These are phyloP conservation scores for Brachyptera risi DNA, from an alignment of 2,888 invertebrate genomes.

Conservation along the genomic window DNA sequence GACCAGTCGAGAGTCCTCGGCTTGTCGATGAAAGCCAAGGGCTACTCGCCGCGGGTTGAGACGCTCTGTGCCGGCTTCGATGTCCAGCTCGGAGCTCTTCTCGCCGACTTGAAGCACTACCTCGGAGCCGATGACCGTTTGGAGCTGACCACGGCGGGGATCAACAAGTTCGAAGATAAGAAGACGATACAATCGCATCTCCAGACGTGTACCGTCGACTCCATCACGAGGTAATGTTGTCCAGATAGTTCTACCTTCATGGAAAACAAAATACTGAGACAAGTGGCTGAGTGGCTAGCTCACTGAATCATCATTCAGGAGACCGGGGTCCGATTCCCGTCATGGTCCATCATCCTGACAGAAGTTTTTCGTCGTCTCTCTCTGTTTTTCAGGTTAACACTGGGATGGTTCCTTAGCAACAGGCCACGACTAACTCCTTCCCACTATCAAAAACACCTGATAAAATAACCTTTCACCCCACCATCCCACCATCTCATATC, in stretches of 20 bases:
- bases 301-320: too few species aligned
- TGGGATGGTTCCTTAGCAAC: too few species aligned
- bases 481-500: too few species aligned
- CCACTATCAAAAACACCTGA: too few species aligned
- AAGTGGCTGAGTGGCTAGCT: too few species aligned
- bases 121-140: conserved; percentile 53
- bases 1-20: conserved; percentile 29
- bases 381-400: too few species aligned
- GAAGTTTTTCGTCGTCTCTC: too few species aligned
- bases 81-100: conserved; percentile 55
- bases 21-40: conserved; percentile 73
- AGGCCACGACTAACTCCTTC: too few species aligned
- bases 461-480: too few species aligned
- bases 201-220: conserved; percentile 48
- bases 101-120: conserved; percentile 66
- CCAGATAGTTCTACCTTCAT: not conserved
- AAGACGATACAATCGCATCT: conserved; percentile 51
- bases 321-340: too few species aligned
- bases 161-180: conserved; percentile 44
- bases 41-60: conserved; percentile 70
- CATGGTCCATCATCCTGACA: too few species aligned
- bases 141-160: not conserved
- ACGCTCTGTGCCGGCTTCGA: conserved; percentile 65
- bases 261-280: too few species aligned
- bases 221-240: conserved; percentile 36